phyloP scores from a whole-genome alignment of 2,797 vertebrate genomes.

The Ptychadena robeensis region DNA sequence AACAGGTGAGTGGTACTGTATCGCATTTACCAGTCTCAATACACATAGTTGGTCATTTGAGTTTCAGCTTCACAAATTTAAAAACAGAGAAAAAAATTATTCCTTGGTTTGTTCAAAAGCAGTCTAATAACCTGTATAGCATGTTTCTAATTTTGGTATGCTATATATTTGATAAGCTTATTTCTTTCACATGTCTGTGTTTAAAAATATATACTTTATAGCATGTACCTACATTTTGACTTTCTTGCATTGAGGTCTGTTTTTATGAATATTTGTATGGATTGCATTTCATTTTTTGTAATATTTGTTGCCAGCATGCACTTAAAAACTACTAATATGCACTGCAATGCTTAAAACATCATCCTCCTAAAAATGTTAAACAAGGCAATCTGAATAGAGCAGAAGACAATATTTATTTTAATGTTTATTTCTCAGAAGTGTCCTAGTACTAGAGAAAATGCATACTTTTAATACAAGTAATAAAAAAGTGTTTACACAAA shows the following conservation, averaged over 20 bases:
- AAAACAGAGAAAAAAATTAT: background rate
- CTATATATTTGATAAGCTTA: background rate
- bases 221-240: background rate
- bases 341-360: background rate
- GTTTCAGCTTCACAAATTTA: background rate
- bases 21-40: background rate
- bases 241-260: background rate
- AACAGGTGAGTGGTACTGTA: slow-evolving; percentile 80
- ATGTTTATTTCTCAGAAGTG: too few species aligned
- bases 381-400: too few species aligned
- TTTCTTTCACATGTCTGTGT: background rate
- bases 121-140: too few species aligned
- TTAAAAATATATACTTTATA: background rate
- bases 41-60: background rate
- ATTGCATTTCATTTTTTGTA: background rate
- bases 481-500: too few species aligned
- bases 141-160: background rate
- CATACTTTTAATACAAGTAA: too few species aligned
- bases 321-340: background rate
- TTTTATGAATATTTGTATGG: background rate
- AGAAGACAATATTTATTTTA: too few species aligned
- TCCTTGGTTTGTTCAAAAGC: too few species aligned
- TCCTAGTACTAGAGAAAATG: too few species aligned
- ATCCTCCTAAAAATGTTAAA: background rate
- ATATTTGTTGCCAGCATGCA: too few species aligned